Evolutionary conservation across 1,140 invertebrate species (phyloP).

Genomic region (Pseudachorutes palmiensis): DNA sequence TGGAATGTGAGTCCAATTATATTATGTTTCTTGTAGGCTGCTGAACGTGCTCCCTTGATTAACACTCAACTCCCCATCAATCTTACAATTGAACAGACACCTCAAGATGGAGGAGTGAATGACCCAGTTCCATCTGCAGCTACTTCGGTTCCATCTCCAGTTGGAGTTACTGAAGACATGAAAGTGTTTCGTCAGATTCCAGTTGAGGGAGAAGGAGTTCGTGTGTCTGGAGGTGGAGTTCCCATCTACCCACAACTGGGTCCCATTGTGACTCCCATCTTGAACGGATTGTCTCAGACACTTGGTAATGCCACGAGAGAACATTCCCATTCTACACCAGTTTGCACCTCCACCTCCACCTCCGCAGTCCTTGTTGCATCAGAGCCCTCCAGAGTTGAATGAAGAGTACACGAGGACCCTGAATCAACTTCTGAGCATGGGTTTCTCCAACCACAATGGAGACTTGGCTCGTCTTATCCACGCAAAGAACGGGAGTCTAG

Average conservation of each 20-base stretch:
- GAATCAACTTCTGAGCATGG: constrained; percentile 35
- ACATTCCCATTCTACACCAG: constrained; percentile 17
- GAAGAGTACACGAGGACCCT: constrained; percentile 17
- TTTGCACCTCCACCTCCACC: background rate
- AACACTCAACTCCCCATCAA: background rate
- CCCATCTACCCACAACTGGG: background rate
- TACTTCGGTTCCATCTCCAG: background rate
- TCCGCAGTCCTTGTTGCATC: background rate
- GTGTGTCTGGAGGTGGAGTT: too few relatives aligned
- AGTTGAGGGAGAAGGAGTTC: background rate
- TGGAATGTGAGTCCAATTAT: too few relatives aligned
- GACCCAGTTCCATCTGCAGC: background rate
- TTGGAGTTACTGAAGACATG: background rate
- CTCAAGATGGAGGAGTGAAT: background rate
- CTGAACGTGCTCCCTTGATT: background rate
- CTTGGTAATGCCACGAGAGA: constrained; percentile 25
- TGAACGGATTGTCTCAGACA: constrained; percentile 22
- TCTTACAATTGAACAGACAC: too few relatives aligned
- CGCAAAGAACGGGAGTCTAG: constrained; percentile 35
- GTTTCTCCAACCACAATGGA: constrained; percentile 35
- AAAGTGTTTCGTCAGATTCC: background rate
- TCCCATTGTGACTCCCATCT: background rate
- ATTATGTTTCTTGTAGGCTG: background rate
- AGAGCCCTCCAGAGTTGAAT: constrained; percentile 16
- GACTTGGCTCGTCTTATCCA: constrained; percentile 30